phyloP scores from a whole-genome alignment of 2,797 vertebrate genomes.

The Catostomus latipinnis region DNA sequence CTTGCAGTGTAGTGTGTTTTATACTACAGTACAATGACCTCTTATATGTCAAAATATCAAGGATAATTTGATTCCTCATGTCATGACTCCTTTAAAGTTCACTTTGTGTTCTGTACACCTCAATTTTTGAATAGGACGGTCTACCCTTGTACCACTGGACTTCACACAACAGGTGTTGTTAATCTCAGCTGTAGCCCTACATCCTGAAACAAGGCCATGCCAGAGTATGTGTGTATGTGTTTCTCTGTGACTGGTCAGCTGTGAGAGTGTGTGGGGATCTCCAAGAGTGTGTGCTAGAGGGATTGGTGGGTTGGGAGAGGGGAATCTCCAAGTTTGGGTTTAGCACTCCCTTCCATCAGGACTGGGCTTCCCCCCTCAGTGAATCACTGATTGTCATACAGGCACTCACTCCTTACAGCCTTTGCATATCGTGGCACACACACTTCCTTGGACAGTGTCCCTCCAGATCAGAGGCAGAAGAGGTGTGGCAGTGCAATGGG shows the following conservation, averaged over 20 bases:
- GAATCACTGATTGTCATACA: slow-evolving; percentile 33
- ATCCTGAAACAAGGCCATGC: slow-evolving; percentile 22
- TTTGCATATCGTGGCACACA: slow-evolving; percentile 21
- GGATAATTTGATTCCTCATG: too few relatives aligned
- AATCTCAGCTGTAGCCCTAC: slow-evolving; percentile 47
- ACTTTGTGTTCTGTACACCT: slow-evolving; percentile 21
- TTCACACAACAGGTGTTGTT: slow-evolving; percentile 52
- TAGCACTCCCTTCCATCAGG: slow-evolving; percentile 7
- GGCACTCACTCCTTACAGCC: slow-evolving; percentile 3
- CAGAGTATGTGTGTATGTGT: slow-evolving; percentile 32
- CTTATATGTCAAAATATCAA: too few relatives aligned
- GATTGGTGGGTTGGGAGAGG: slow-evolving; percentile 29
- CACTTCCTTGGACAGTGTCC: background rate
- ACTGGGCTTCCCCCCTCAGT: slow-evolving; percentile 48
- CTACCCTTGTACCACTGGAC: slow-evolving; percentile 31
- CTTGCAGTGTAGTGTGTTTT: too few relatives aligned
- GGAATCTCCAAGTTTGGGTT: slow-evolving; percentile 53
- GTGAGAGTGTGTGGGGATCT: slow-evolving; percentile 51
- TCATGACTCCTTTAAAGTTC: background rate
- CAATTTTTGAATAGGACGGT: slow-evolving; percentile 1
- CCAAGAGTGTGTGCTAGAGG: slow-evolving; percentile 35
- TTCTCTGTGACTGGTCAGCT: slow-evolving; percentile 43
- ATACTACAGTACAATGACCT: too few relatives aligned
- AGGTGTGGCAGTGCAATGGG: background rate
- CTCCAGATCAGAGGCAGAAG: slow-evolving; percentile 1